These are phyloP conservation scores for Cryptophagus acutangulus DNA, from an alignment of 2,888 invertebrate genomes.

Conservation along the genomic window DNA sequence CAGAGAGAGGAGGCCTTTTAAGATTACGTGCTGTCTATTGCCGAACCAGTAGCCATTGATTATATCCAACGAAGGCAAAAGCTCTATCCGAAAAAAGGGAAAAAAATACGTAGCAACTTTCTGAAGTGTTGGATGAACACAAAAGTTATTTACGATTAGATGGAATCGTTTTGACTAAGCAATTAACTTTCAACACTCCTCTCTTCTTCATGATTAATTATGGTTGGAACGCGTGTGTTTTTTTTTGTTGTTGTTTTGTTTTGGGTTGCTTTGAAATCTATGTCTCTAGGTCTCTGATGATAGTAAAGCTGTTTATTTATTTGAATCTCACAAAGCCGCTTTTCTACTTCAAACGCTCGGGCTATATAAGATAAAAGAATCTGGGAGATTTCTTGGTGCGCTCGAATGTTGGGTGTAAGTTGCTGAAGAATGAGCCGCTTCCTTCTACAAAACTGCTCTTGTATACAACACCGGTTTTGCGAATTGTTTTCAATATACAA, in stretches of 20 bases:
- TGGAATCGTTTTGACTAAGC: slow-evolving; percentile 1
- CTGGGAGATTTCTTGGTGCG: slow-evolving; percentile 32
- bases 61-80: slow-evolving; percentile 15
- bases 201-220: no score
- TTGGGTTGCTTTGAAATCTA: no score
- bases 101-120: no score
- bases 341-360: slow-evolving; percentile 33
- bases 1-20: slow-evolving; percentile 13
- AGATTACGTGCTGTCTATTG: slow-evolving; percentile 22
- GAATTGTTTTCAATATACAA: slow-evolving; percentile 24
- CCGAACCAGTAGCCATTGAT: slow-evolving; percentile 22
- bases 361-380: slow-evolving; percentile 36
- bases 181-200: background rate
- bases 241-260: background rate
- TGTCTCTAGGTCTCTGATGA: no score
- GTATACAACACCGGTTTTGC: background rate
- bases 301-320: slow-evolving; percentile 39
- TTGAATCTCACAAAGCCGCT: slow-evolving; percentile 36
- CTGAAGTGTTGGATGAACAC: slow-evolving; percentile 7
- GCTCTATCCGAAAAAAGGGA: no score
- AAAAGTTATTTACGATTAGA: slow-evolving; percentile 8
- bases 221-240: background rate
- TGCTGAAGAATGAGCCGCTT: slow-evolving; percentile 4
- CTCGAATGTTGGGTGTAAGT: slow-evolving; percentile 3
- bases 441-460: background rate